Base-by-base conservation (phyloP, 2,113 vertebrate species). In the Heteronetta atricapilla region DNA sequence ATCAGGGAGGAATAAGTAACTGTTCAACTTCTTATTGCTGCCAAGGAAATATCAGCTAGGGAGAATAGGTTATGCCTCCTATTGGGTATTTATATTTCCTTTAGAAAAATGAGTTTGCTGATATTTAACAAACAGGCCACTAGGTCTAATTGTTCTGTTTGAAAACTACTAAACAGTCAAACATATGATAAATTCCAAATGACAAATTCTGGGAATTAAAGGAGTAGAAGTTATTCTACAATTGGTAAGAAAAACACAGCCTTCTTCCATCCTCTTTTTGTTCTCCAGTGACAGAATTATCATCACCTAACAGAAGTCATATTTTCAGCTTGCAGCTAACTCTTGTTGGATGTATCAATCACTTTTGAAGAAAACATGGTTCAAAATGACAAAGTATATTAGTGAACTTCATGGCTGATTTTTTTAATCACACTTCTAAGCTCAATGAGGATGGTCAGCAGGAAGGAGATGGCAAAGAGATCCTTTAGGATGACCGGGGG, bases 291-390 rank as follows among this genome's bases (percentile, higher is more conserved):
- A 69, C 8, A 4, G 4, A 75, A 88, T n/a, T 74, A 69, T 26
- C n/a, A 70, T 58, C 14, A 74, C 4, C 13, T 62, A 58, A 36
- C 9, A 33, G 26, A 91, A 70, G 31, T 4, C 0, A 0, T 44
- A 28, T n/a, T 76, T 82, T 82, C 5, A 4, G 60, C 56, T 48
- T 87, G 26, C 11, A 84, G 17, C 5, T 48, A 88, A 58, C 2
- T 84, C 36, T 67, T 55, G 8, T 10, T 58, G 22, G 48, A 48
- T 77, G 59, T 81, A 56, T 9, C 52, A 80, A n/a, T 77, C 5
- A 13, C 13, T 67, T 86, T 3, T 46, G 31, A 62, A 58, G 5
- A 82, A 82, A 89, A 84, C 29, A 53, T 62, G 25, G 8, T 36
- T 91, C 63, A 86, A 68, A 83, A 42, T 4, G 17, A 44, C 18